Conservation (phyloP, 2,888 invertebrate genomes). For the Andrena fulva region DNA sequence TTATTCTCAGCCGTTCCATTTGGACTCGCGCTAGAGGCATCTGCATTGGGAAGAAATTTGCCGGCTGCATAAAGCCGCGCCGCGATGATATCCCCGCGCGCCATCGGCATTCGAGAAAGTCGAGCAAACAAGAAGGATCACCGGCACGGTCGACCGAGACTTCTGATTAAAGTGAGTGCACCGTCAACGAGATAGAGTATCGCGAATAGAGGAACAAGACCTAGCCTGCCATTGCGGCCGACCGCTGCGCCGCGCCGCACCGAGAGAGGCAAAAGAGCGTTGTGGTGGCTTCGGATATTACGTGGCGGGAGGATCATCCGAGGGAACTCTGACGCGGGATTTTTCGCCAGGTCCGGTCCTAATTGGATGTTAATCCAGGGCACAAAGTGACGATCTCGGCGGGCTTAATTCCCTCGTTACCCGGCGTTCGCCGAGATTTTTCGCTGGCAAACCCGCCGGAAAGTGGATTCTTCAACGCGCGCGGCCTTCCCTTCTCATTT, state of each 20-base stretch:
- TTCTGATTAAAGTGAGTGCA: constrained; percentile 73
- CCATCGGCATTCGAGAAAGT: constrained; percentile 29
- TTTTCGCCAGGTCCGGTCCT: not conserved
- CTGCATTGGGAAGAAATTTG: not conserved
- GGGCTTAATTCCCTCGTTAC: constrained; percentile 7
- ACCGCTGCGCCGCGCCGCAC: not conserved
- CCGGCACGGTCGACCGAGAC: constrained; percentile 32
- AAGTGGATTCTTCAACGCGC: constrained; percentile 10
- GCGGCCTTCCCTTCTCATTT: not conserved
- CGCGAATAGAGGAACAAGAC: constrained; percentile 54
- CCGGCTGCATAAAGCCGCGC: not conserved
- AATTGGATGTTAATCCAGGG: constrained; percentile 8
- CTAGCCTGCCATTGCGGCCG: not conserved
- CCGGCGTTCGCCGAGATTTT: not conserved
- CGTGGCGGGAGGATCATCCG: not conserved
- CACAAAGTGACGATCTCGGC: not conserved
- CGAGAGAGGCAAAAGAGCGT: not conserved
- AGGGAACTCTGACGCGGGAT: not conserved
- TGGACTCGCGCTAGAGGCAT: not conserved
- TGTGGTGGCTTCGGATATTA: constrained; percentile 22
- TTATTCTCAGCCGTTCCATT: not conserved
- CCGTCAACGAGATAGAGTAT: constrained; percentile 52
- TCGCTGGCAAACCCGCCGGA: not conserved
- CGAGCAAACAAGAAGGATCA: not conserved
- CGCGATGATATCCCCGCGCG: not conserved